Base-by-base conservation (phyloP, 2,113 vertebrate species). In the Bos taurus region DNA sequence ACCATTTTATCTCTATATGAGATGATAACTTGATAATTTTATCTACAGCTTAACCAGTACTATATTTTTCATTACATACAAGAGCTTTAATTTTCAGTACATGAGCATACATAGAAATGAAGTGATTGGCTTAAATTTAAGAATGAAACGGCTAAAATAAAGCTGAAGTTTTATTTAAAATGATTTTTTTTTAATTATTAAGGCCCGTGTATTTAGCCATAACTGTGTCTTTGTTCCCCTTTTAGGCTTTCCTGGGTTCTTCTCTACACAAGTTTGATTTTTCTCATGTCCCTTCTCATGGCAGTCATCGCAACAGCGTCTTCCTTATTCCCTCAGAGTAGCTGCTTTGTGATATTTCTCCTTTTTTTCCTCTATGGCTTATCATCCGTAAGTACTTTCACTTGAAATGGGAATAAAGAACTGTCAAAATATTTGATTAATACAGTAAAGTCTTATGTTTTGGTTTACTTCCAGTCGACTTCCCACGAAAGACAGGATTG, bases 191-290 rank as follows among this genome's bases (percentile, higher is more conserved):
- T 80, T 12, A n/a, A 59, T 50, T 64, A 14, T 54, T 15, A 21
- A 83, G 64, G n/a, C 88, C 56, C 14, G 17, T 46, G 67, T 60
- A 5, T 43, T 62, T 9, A 86, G 97, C 77, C 15, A 0, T 36
- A 50, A n/a, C 33, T 91, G 0, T 92, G 21, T 54, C 11, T 16
- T 2, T 71, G 46, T 94, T 93, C 56, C 23, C 2, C 46, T 95
- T 97, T 17, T 98, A 99, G 99, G 99, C 99, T 99, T 62, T 99
- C 99, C 0, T 99, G 99, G 99, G 99, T 99, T 74, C 99, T 99
- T 52, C 99, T 99, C n/a, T 99, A 99, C 48, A 98, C 99, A 1
- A 99, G 98, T 48, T 98, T 99, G 97, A 99, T 99, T 80, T 99
- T 99, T 85, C 98, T 99, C 92, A 99, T 99, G 99, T 99, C 99